Evolutionary conservation across 2,888 invertebrate genomes (phyloP).

Genomic region (Synanthedon vespiformis): DNA sequence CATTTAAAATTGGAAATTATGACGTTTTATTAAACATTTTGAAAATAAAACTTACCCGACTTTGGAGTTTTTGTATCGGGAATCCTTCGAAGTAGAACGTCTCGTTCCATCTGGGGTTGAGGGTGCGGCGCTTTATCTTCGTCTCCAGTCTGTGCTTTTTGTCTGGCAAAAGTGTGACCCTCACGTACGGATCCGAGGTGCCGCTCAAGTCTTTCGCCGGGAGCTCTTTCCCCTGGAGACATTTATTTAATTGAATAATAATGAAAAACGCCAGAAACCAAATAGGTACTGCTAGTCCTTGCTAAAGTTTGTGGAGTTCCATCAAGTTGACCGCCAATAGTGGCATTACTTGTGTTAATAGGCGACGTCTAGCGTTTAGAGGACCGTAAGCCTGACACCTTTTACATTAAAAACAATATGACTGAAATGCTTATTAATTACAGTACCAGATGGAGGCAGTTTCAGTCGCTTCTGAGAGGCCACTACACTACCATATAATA

Average conservation of each 20-base stretch:
- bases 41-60: conserved; percentile 68
- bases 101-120: conserved; percentile 94
- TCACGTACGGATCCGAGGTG: conserved; percentile 92
- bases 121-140: conserved; percentile 89
- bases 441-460: no score
- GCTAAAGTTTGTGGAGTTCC: no score
- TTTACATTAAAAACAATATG: no score
- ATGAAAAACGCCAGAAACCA: no score
- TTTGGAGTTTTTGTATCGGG: conserved; percentile 92
- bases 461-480: no score
- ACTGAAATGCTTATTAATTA: no score
- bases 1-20: background rate
- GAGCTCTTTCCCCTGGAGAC: conserved; percentile 86
- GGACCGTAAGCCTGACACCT: no score
- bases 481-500: background rate
- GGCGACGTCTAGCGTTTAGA: no score
- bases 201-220: conserved; percentile 94
- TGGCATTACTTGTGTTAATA: no score
- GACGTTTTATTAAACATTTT: background rate
- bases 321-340: no score
- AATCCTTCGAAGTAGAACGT: conserved; percentile 96
- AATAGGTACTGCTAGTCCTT: no score
- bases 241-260: no score
- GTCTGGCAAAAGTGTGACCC: conserved; percentile 89
- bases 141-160: conserved; percentile 93